phyloP scores from a whole-genome alignment of 2,888 invertebrate genomes.

The Frankliniella intonsa region DNA sequence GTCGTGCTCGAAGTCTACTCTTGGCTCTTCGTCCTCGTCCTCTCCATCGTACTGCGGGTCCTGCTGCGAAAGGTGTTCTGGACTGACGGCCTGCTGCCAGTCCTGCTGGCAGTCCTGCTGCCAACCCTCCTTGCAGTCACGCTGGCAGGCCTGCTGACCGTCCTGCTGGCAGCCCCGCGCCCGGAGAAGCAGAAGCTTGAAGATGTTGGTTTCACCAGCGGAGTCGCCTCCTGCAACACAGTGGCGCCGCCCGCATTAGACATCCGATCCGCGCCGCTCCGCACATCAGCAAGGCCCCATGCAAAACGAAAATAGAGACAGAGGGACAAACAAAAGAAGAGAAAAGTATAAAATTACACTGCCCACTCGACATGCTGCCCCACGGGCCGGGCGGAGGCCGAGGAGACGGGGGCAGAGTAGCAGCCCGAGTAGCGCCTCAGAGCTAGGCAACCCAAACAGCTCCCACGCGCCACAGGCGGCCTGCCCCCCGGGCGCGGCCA shows the following conservation, averaged over 20 bases:
- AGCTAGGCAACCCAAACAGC: background rate
- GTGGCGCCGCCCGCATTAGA: background rate
- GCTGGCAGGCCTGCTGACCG: slow-evolving; percentile 51
- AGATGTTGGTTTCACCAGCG: slow-evolving; percentile 20
- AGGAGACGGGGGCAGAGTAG: background rate
- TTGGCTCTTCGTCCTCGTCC: slow-evolving; percentile 34
- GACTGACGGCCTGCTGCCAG: background rate
- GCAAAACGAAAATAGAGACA: too few species aligned
- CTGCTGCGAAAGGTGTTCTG: slow-evolving; percentile 19
- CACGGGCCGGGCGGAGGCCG: slow-evolving; percentile 33
- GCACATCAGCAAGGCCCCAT: too few species aligned
- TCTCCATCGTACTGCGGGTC: slow-evolving; percentile 33
- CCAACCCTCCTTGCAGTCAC: too few species aligned
- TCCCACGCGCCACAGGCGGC: background rate
- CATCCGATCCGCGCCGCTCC: background rate
- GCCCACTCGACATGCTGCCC: slow-evolving; percentile 26
- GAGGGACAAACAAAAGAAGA: too few species aligned
- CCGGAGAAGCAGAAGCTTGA: background rate
- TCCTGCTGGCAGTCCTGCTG: slow-evolving; percentile 46
- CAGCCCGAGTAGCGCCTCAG: background rate
- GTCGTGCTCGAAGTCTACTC: background rate
- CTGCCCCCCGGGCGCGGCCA: background rate
- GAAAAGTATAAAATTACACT: too few species aligned
- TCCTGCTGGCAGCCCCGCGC: slow-evolving; percentile 44
- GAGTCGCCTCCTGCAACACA: slow-evolving; percentile 15